phyloP scores from a whole-genome alignment of 2,797 vertebrate species.

The Coregonus sp. region DNA sequence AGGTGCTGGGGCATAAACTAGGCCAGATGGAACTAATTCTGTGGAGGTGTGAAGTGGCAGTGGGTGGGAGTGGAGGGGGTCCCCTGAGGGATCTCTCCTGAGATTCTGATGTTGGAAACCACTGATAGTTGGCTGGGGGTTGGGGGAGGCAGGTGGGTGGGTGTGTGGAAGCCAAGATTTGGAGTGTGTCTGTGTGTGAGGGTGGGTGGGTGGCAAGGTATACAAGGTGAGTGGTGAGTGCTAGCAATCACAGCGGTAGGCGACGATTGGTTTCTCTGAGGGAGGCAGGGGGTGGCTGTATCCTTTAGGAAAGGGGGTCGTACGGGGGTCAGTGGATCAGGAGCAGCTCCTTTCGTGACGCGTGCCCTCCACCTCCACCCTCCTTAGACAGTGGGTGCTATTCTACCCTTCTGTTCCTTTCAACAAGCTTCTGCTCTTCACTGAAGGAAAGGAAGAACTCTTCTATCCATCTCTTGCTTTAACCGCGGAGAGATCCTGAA shows the following conservation, averaged over 20 bases:
- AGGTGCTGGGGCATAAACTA: slow-evolving; percentile 68
- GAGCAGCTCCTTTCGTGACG: slow-evolving; percentile 39
- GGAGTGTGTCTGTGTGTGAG: slow-evolving; percentile 61
- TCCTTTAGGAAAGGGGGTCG: slow-evolving; percentile 64
- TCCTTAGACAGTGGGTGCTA: slow-evolving; percentile 42
- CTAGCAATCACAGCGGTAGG: slow-evolving; percentile 1
- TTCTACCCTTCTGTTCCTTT: slow-evolving; percentile 12
- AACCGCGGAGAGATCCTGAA: slow-evolving; percentile 11
- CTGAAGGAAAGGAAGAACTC: slow-evolving; percentile 26
- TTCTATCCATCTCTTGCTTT: slow-evolving; percentile 18
- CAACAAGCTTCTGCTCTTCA: slow-evolving; percentile 9
- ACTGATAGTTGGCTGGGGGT: slow-evolving; percentile 61
- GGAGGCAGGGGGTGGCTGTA: slow-evolving; percentile 42
- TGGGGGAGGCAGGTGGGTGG: slow-evolving; percentile 59
- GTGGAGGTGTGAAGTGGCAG: slow-evolving; percentile 50
- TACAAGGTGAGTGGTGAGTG: background rate
- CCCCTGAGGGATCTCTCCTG: slow-evolving; percentile 44
- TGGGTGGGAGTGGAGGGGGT: slow-evolving; percentile 26
- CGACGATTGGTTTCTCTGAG: slow-evolving; percentile 30
- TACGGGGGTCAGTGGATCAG: slow-evolving; percentile 54
- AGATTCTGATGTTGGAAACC: slow-evolving; percentile 56
- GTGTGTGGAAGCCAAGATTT: slow-evolving; percentile 65
- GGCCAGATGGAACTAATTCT: slow-evolving; percentile 79
- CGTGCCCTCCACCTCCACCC: slow-evolving; percentile 16
- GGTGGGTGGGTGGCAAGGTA: background rate